Base-by-base conservation (phyloP, 2,797 vertebrate species). In the Lepus townsendii region DNA sequence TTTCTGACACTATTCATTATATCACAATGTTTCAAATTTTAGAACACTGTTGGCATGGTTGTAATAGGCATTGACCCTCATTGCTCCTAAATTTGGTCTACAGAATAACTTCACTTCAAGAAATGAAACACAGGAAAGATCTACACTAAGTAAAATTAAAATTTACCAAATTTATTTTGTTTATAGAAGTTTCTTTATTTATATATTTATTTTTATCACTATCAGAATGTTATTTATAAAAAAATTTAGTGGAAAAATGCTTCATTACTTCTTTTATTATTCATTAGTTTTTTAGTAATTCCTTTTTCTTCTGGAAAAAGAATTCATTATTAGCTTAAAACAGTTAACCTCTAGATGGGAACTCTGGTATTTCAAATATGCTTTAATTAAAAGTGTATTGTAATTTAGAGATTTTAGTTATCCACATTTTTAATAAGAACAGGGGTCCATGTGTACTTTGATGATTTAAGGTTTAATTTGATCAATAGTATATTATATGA, bases 301-400 rank as follows among this genome's bases (percentile, higher is more conserved):
- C 27, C 52, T 50, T 94, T 94, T 80, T 93, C 80, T 93, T 3
- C 22, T 89, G 7, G 24, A 68, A n/a, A 84, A 95, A 94, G 1
- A 90, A 30, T 78, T 94, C 50, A 83, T 86, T 19, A 52, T 88
- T 91, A 84, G 2, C 57, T 84, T 90, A 91, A 93, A 89, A 75
- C 24, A 87, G 76, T 91, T 84, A 69, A 92, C 52, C 82, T 90
- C 32, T 63, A 76, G 79, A 65, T 88, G 66, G 90, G 77, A 95
- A 95, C 60, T 91, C 19, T 17, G 42, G 30, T 62, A 35, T 92
- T 6, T 96, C 47, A 97, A 96, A 88, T 60, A 32, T 1, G 0
- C 42, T 97, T 97, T 83, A 47, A 86, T 83, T 93, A 35, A 95
- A 97, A 96, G 54, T 75, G 52, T 85, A 4, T 72, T 85, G 1